These are phyloP conservation scores for Drosophila nigrodunni DNA, from an alignment of 1,140 invertebrate genomes.

Conservation along the genomic window DNA sequence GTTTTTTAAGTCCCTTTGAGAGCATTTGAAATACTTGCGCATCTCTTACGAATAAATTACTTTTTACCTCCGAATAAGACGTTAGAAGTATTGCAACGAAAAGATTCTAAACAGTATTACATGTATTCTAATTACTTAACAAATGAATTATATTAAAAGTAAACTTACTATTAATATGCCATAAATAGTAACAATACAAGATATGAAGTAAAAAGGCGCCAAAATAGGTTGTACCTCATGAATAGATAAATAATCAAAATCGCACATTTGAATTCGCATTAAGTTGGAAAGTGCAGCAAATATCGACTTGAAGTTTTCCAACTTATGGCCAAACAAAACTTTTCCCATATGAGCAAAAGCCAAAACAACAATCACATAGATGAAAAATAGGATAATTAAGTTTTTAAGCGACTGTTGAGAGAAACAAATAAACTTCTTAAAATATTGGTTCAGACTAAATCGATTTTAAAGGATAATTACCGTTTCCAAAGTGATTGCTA, in stretches of 20 bases:
- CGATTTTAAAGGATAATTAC: neutral
- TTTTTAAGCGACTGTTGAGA: neutral
- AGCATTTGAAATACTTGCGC: slow-evolving; percentile 2
- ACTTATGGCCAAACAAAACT: neutral
- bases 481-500: neutral
- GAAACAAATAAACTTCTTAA: neutral
- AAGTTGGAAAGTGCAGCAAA: neutral
- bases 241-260: neutral
- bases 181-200: neutral
- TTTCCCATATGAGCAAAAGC: slow-evolving; percentile 13
- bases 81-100: slow-evolving; percentile 32
- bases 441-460: too few species aligned
- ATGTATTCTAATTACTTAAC: neutral
- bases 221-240: neutral
- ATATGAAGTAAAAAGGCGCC: slow-evolving; percentile 2
- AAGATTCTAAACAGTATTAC: neutral
- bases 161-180: slow-evolving; percentile 13
- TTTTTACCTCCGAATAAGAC: neutral
- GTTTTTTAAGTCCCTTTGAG: neutral
- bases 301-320: neutral
- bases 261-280: neutral
- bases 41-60: slow-evolving; percentile 4
- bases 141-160: neutral
- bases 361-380: neutral
- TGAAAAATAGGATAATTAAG: slow-evolving; percentile 1